Percentiles rank a stretch among this genome's conserved stretches.
Conservation (phyloP, 92 coral and sea anemone species). For the Porites rus region DNA sequence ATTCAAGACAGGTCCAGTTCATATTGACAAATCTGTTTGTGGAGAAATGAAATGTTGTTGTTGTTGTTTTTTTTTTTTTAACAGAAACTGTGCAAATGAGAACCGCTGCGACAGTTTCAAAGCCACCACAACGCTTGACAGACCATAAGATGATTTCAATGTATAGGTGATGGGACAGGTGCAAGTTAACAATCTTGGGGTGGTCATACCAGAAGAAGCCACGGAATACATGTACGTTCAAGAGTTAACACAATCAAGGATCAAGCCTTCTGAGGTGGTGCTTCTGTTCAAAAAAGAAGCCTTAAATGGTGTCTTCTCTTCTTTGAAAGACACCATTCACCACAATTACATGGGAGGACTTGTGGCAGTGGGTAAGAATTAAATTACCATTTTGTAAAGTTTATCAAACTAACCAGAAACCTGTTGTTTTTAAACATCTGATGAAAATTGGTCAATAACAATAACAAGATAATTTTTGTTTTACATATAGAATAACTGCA, state of each 20-base stretch:
- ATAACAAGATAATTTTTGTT: background rate
- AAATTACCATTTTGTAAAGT: background rate
- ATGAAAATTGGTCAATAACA: conserved; percentile 3
- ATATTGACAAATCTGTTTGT: background rate
- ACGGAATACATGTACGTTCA: background rate
- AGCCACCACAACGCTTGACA: conserved; percentile 34
- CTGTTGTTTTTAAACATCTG: too few relatives aligned
- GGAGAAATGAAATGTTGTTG: background rate
- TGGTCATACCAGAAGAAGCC: background rate
- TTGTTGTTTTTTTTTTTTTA: background rate
- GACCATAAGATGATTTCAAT: conserved; percentile 3
- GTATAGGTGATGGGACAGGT: conserved; percentile 36
- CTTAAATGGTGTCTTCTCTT: background rate
- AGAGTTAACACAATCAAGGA: background rate
- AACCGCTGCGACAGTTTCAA: background rate
- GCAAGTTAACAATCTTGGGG: conserved; percentile 8
- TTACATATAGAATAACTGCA: background rate
- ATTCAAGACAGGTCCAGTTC: background rate
- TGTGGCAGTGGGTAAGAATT: conserved; percentile 15
- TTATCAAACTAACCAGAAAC: too few relatives aligned
- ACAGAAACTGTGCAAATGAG: conserved; percentile 11
- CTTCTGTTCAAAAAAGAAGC: background rate
- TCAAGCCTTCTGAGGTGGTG: conserved; percentile 2
- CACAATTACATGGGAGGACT: background rate
- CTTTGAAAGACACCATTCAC: conserved; percentile 1